Evolutionary conservation across 2,113 vertebrate genomes (phyloP).

Genomic region (Lutjanus erythropterus): DNA sequence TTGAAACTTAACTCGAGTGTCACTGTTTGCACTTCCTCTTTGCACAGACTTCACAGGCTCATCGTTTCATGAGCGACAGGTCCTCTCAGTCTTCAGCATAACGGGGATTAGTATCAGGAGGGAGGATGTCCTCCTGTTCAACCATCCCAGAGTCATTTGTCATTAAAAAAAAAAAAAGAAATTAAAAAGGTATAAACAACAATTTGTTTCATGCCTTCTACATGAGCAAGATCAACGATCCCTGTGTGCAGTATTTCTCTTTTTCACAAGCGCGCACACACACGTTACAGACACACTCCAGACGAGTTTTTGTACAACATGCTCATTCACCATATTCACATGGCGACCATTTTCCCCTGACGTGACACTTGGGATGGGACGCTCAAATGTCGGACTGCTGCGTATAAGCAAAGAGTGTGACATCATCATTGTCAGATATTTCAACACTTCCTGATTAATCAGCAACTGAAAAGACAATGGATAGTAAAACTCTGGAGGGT

Average conservation of each 20-base stretch:
- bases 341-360: too few species aligned
- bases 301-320: slow-evolving; percentile 72
- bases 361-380: too few species aligned
- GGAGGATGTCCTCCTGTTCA: slow-evolving; percentile 23
- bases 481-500: too few species aligned
- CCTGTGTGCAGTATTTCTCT: slow-evolving; percentile 67
- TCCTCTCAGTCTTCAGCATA: slow-evolving; percentile 49
- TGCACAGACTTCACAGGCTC: slow-evolving; percentile 51
- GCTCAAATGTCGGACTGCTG: too few species aligned
- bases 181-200: slow-evolving; percentile 49
- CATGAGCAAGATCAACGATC: slow-evolving; percentile 60
- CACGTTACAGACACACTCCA: slow-evolving; percentile 53
- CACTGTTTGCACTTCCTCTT: slow-evolving; percentile 44
- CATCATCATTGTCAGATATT: too few species aligned
- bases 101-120: slow-evolving; percentile 36
- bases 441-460: too few species aligned
- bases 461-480: too few species aligned
- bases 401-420: too few species aligned
- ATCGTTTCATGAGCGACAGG: slow-evolving; percentile 36
- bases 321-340: too few species aligned
- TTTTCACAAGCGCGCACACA: slow-evolving; percentile 57
- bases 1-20: slow-evolving; percentile 49
- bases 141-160: slow-evolving; percentile 53
- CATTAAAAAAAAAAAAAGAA: slow-evolving; percentile 30
- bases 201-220: slow-evolving; percentile 75